These are phyloP conservation scores for Drosophila lacteicornis DNA, from an alignment of 1,140 invertebrate species.

Conservation along the genomic window DNA sequence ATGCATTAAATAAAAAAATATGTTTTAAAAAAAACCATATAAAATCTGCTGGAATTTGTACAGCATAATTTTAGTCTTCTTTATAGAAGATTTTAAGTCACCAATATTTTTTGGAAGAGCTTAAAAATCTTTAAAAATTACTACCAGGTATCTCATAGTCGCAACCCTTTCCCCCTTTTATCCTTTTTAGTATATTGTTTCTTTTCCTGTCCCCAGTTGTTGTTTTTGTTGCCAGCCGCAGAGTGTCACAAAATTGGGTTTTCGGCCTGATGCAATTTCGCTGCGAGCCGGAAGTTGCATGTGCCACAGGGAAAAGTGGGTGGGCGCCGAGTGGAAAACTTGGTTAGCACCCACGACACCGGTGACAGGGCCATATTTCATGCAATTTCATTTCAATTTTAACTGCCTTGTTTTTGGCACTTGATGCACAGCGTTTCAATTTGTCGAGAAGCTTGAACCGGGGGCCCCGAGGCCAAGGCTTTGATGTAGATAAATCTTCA, in stretches of 20 bases:
- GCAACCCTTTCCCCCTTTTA: neutral
- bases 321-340: conserved; percentile 2
- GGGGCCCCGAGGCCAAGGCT: neutral
- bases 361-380: conserved; percentile 44
- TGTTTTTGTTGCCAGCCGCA: conserved; percentile 52
- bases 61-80: too few relatives aligned
- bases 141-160: neutral
- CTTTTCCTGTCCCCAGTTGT: conserved; percentile 15
- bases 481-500: conserved; percentile 74
- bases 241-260: conserved; percentile 57
- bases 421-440: conserved; percentile 63
- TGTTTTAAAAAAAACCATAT: too few relatives aligned
- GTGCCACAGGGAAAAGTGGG: conserved; percentile 57
- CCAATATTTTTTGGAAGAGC: too few relatives aligned
- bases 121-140: too few relatives aligned
- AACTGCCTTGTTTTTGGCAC: conserved; percentile 41
- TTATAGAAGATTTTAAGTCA: too few relatives aligned
- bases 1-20: too few relatives aligned
- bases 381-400: conserved; percentile 58
- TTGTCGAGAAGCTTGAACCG: conserved; percentile 33
- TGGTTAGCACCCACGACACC: conserved; percentile 8
- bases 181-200: conserved; percentile 22
- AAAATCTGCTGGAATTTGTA: too few relatives aligned
- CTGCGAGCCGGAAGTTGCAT: conserved; percentile 76
- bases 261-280: conserved; percentile 73